Conservation (phyloP, 2,888 invertebrate species). For the Lepidonotus clava region DNA sequence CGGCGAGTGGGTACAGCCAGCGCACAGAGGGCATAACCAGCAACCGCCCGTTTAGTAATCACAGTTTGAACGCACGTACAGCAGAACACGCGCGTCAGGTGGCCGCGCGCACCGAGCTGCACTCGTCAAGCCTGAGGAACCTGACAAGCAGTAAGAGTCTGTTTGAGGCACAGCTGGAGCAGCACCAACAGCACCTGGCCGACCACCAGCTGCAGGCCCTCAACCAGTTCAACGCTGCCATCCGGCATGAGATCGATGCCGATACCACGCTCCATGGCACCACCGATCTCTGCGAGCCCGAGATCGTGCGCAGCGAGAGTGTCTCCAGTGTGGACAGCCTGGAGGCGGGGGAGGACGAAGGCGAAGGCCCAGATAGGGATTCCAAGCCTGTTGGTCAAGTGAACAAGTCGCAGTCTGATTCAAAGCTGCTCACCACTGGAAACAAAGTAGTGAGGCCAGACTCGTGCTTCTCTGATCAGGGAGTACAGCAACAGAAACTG, state of each 20-base stretch:
- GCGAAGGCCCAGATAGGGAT: neutral
- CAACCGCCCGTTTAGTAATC: neutral
- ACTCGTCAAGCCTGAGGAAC: constrained; percentile 73
- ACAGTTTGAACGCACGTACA: constrained; percentile 50
- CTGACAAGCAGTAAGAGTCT: constrained; percentile 73
- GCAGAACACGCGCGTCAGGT: constrained; percentile 53
- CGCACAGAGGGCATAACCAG: neutral
- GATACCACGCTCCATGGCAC: constrained; percentile 65
- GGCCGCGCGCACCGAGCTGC: constrained; percentile 65
- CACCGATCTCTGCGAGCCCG: constrained; percentile 16
- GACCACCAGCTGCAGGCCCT: constrained; percentile 74
- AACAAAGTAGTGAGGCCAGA: neutral
- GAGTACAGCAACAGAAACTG: neutral
- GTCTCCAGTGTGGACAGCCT: constrained; percentile 73
- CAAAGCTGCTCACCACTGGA: neutral
- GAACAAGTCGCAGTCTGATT: neutral
- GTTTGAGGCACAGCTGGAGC: constrained; percentile 74
- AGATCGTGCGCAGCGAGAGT: constrained; percentile 67
- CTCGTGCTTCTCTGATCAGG: neutral
- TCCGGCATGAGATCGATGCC: constrained; percentile 71
- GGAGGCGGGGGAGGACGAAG: constrained; percentile 61
- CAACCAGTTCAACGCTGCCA: constrained; percentile 73
- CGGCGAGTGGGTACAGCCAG: neutral
- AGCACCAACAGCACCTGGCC: constrained; percentile 72
- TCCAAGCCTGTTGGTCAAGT: neutral